Evolutionary conservation across 2,888 invertebrate genomes (phyloP), one percentile per base, ranked within the genome.

Genomic region (Drosophila austrosaltans): DNA sequence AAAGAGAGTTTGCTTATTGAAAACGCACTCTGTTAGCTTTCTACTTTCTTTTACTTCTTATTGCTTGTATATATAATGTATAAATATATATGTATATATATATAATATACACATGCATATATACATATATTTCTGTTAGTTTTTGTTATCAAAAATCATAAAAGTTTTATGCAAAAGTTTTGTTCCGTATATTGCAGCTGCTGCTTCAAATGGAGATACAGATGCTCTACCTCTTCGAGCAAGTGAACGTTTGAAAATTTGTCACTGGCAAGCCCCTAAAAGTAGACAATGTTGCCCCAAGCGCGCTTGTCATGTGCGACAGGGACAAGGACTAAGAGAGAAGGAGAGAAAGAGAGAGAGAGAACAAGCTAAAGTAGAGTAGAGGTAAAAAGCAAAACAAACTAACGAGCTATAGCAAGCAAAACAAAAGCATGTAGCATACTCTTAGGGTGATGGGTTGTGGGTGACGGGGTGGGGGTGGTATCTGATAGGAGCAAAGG

Each of bases 361-460:
- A 16, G 2, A n/a, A n/a, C 32, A 7, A 36, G 56, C 10, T 12
- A 20, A 12, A 1, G 8, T n/a, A n/a, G n/a, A 39, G 20, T 28
- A 39, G n/a, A 57, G 66, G 54, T 61, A 72, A 63, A 73, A 69
- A 69, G 69, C 73, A 72, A 69, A 69, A 65, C 69, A 66, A 75
- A 69, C 88, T 85, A 85, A 85, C 85, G 81, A 85, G 86, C 86
- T 80, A 16, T 16, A 69, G 72, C 82, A 79, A 85, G 86, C 79
- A 84, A 86, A 86, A 86, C 85, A 86, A 85, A 81, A 76, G 81
- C 74, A 68, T 71, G 78, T 76, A 75, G 72, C 86, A 80, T 75
- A 72, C 72, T 80, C 72, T 60, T 72, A 69, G 66, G 58, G 56
- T 16, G 16, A 16, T 16, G 16, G 16, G 16, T 16, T 16, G 16